These are phyloP conservation scores for Plebejus melissa DNA, from an alignment of 2,888 invertebrate species.

Conservation along the genomic window DNA sequence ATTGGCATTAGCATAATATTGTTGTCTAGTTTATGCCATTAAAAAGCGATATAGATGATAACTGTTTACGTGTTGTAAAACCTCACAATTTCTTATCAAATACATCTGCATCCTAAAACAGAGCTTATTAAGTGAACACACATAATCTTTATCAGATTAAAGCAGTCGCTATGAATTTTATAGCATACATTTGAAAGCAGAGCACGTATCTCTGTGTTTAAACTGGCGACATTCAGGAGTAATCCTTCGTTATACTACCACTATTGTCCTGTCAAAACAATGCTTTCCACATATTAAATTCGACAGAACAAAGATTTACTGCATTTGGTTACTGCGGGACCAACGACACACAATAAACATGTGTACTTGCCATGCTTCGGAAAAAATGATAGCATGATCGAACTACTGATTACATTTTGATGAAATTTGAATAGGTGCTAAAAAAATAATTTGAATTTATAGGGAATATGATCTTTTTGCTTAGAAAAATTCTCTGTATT, in stretches of 20 bases:
- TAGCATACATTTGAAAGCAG: slow-evolving; percentile 8
- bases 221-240: slow-evolving; percentile 22
- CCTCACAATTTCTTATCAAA: not conserved
- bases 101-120: not conserved
- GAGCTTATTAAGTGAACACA: not conserved
- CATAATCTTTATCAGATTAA: slow-evolving; percentile 18
- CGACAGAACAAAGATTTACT: slow-evolving; percentile 18
- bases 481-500: too few relatives aligned
- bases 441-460: too few relatives aligned
- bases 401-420: not conserved
- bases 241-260: slow-evolving; percentile 18
- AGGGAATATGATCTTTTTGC: too few relatives aligned
- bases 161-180: slow-evolving; percentile 10
- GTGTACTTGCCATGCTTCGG: not conserved
- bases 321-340: slow-evolving; percentile 7
- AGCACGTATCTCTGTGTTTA: slow-evolving; percentile 19
- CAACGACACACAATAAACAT: not conserved
- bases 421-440: too few relatives aligned
- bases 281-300: slow-evolving; percentile 21
- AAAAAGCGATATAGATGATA: too few relatives aligned
- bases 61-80: not conserved
- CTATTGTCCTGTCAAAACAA: slow-evolving; percentile 27
- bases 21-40: too few relatives aligned
- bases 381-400: not conserved
- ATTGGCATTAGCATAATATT: too few relatives aligned